Conservation (phyloP, 2,797 vertebrate species). For the Tympanoctomys barrerae region DNA sequence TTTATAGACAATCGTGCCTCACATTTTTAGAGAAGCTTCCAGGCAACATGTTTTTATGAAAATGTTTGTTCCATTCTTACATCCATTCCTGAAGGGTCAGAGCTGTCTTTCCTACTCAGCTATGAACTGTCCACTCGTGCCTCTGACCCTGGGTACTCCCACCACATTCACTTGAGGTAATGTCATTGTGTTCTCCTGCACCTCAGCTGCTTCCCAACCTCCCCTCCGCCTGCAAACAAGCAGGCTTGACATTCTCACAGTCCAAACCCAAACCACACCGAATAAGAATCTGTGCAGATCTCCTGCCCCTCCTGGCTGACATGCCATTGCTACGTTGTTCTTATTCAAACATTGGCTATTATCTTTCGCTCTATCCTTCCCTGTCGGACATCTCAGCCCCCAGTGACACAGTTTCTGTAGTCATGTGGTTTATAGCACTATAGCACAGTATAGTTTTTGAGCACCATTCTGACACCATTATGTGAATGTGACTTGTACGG, state of each 20-base stretch:
- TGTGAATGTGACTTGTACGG: background rate
- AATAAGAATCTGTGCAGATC: background rate
- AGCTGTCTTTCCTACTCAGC: background rate
- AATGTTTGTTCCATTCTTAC: background rate
- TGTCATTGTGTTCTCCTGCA: background rate
- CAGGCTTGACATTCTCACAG: background rate
- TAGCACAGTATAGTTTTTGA: background rate
- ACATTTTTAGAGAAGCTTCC: background rate
- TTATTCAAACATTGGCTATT: background rate
- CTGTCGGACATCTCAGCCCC: background rate
- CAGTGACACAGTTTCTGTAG: background rate
- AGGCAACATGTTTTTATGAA: background rate
- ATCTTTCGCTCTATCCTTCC: background rate
- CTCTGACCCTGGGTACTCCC: background rate
- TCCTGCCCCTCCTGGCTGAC: background rate
- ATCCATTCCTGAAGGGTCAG: background rate
- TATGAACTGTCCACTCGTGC: background rate
- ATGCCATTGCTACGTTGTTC: background rate
- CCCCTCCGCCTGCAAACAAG: background rate
- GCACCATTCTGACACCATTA: background rate
- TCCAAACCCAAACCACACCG: background rate
- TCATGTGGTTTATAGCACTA: background rate
- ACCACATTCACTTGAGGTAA: background rate
- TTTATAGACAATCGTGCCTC: background rate
- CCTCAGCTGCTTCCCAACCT: background rate